Conservation (phyloP, 2,797 vertebrate genomes). For the Telmatherina bonti region DNA sequence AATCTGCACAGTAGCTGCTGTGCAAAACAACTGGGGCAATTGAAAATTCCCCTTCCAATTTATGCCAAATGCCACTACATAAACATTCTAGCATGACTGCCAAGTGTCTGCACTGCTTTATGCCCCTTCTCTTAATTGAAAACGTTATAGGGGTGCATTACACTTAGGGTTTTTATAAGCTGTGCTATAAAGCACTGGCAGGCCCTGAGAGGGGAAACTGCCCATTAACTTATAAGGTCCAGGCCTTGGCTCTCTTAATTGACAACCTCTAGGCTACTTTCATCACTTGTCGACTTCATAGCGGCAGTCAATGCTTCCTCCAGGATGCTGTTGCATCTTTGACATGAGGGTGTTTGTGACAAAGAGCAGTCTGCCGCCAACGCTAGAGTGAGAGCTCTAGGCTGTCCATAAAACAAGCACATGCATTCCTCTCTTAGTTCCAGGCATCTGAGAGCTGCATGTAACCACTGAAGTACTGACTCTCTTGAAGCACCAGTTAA, state of each 20-base stretch:
- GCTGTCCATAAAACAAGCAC: conserved; percentile 82
- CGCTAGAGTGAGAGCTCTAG: conserved; percentile 74
- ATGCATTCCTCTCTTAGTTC: conserved; percentile 68
- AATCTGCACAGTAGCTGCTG: conserved; percentile 73
- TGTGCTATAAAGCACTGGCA: conserved; percentile 84
- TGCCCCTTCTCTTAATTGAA: conserved; percentile 81
- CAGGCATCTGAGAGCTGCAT: conserved; percentile 62
- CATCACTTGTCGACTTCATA: conserved; percentile 95
- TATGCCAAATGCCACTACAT: conserved; percentile 77
- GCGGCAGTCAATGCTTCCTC: conserved; percentile 91
- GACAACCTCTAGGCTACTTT: conserved; percentile 95
- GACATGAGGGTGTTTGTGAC: conserved; percentile 89
- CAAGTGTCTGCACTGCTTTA: conserved; percentile 77
- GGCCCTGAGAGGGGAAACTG: conserved; percentile 82
- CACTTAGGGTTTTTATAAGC: conserved; percentile 83
- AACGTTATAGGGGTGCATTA: conserved; percentile 84
- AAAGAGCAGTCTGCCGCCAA: conserved; percentile 85
- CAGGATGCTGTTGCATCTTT: conserved; percentile 89
- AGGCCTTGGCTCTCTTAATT: conserved; percentile 90
- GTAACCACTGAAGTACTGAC: conserved; percentile 63
- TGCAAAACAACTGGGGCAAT: conserved; percentile 75
- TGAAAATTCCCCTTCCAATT: conserved; percentile 74
- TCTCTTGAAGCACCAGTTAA: conserved; percentile 12
- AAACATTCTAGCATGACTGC: conserved; percentile 76
- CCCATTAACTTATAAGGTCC: conserved; percentile 91